phyloP scores from a whole-genome alignment of 2,113 vertebrate species.

The Chionodraco myersi region DNA sequence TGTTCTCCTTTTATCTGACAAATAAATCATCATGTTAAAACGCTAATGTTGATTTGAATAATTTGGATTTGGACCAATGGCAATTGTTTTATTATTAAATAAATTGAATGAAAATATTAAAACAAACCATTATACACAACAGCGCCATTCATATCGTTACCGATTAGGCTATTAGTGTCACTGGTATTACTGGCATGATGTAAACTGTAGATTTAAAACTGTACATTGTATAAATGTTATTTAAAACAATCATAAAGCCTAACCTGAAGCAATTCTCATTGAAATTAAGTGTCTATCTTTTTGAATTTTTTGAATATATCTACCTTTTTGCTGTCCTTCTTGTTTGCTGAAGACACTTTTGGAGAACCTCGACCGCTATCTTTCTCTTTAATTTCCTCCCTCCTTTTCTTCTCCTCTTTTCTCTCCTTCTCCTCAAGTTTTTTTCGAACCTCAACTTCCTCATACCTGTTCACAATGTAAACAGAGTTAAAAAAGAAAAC shows the following conservation, averaged over 20 bases:
- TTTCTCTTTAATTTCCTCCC: constrained; percentile 84
- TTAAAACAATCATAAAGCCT: background rate
- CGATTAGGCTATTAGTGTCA: background rate
- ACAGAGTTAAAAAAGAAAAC: background rate
- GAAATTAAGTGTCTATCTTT: background rate
- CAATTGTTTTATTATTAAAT: background rate
- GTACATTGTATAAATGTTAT: background rate
- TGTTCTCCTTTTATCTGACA: constrained; percentile 88
- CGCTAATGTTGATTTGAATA: background rate
- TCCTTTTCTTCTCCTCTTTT: constrained; percentile 88
- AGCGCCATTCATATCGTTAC: background rate
- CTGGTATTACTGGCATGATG: background rate
- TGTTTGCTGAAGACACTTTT: constrained; percentile 80
- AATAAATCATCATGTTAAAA: constrained; percentile 13
- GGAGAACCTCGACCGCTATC: constrained; percentile 74
- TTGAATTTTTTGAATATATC: constrained; percentile 23
- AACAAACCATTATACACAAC: background rate
- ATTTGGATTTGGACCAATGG: background rate
- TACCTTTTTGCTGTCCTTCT: constrained; percentile 87
- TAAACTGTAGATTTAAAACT: background rate
- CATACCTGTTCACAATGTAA: constrained; percentile 86
- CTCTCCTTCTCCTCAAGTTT: constrained; percentile 94
- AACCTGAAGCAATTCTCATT: background rate
- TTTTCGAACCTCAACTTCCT: constrained; percentile 96
- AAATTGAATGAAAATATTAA: background rate